These are phyloP conservation scores for Asbolus verrucosus DNA, from an alignment of 1,140 invertebrate genomes.

Conservation along the genomic window DNA sequence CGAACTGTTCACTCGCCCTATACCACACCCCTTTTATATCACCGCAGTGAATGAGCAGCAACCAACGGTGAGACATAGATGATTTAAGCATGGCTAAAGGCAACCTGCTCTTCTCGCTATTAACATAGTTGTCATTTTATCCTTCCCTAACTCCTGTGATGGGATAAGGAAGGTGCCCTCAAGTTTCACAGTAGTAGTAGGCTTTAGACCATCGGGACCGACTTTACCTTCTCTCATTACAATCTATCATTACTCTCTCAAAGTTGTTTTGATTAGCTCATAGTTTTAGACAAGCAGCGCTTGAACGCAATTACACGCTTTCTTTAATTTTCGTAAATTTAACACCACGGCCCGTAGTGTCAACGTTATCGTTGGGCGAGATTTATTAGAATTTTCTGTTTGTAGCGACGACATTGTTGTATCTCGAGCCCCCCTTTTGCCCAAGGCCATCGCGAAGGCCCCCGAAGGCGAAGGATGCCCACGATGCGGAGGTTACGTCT, in stretches of 20 bases:
- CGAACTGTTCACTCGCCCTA: conserved; percentile 3
- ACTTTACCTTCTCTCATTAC: conserved; percentile 74
- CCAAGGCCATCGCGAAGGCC: conserved; percentile 83
- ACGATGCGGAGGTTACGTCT: conserved; percentile 91
- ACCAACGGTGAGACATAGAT: conserved; percentile 54
- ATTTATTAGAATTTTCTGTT: conserved; percentile 29
- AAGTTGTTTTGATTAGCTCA: conserved; percentile 47
- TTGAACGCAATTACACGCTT: conserved; percentile 39
- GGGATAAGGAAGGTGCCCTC: conserved; percentile 74
- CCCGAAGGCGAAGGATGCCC: conserved; percentile 90
- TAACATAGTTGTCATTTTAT: conserved; percentile 53
- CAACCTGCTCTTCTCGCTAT: conserved; percentile 43
- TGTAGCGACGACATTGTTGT: conserved; percentile 58
- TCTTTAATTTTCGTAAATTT: conserved; percentile 4
- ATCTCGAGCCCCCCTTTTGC: conserved; percentile 60
- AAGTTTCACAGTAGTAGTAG: conserved; percentile 55
- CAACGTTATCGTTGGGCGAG: no score
- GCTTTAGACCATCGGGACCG: conserved; percentile 61
- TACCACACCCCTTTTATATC: neutral
- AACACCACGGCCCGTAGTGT: neutral
- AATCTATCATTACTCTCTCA: conserved; percentile 49
- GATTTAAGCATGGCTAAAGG: conserved; percentile 49
- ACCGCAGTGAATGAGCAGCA: neutral
- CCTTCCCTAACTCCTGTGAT: conserved; percentile 67
- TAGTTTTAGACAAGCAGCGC: conserved; percentile 53